Conservation (phyloP, 1,140 invertebrate genomes). For the Psix sp. region DNA sequence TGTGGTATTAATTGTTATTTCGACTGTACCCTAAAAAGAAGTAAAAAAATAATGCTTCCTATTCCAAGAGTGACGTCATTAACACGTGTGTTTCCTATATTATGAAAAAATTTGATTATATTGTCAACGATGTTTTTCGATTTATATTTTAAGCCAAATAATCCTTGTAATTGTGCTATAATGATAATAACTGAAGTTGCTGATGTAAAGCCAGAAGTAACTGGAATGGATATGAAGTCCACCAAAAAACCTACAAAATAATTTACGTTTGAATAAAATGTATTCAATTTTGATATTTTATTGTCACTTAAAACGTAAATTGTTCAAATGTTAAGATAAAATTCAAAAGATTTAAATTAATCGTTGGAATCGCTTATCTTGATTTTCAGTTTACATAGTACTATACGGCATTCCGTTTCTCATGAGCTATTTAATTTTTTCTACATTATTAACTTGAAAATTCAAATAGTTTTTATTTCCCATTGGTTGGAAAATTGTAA, state of each 20-base stretch:
- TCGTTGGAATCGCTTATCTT: too few relatives aligned
- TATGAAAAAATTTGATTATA: constrained; percentile 79
- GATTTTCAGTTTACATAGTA: too few relatives aligned
- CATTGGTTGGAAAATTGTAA: too few relatives aligned
- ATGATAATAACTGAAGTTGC: constrained; percentile 95
- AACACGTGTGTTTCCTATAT: constrained; percentile 77
- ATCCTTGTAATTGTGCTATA: constrained; percentile 90
- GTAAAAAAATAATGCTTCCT: constrained; percentile 80
- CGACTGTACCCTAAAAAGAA: constrained; percentile 81
- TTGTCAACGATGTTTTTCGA: constrained; percentile 80
- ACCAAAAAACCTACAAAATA: constrained; percentile 88
- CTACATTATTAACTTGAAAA: too few relatives aligned
- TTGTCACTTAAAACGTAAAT: too few relatives aligned
- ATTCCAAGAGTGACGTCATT: constrained; percentile 82
- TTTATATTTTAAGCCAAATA: constrained; percentile 85
- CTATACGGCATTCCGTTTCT: too few relatives aligned
- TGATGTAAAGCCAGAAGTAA: constrained; percentile 94
- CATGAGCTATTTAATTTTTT: too few relatives aligned
- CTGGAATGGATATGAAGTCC: constrained; percentile 94
- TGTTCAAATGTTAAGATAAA: too few relatives aligned
- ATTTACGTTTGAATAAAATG: constrained; percentile 1
- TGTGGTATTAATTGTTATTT: constrained; percentile 50
- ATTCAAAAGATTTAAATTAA: too few relatives aligned
- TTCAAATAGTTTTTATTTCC: too few relatives aligned
- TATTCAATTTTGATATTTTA: too few relatives aligned